Percentiles rank a stretch among this genome's conserved stretches.
phyloP scores from a whole-genome alignment of 2,888 invertebrate species.

The Hesperia comma region DNA sequence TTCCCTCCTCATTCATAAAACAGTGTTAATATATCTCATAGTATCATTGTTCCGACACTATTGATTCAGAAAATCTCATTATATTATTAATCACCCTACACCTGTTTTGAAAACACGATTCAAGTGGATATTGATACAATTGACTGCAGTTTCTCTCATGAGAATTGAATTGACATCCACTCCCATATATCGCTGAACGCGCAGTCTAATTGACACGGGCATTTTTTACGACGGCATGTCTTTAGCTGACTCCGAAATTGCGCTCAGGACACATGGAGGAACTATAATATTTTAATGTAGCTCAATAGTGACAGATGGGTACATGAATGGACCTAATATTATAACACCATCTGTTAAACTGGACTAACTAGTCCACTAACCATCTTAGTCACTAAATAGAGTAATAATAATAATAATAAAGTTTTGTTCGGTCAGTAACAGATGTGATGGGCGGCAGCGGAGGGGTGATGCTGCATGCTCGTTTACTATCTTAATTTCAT shows the following conservation, averaged over 20 bases:
- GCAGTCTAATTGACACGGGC: conserved; percentile 10
- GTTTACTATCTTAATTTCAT: too few relatives aligned
- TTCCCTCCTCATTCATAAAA: not conserved
- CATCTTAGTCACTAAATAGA: too few relatives aligned
- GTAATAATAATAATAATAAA: too few relatives aligned
- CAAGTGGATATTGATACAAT: not conserved
- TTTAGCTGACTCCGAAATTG: not conserved
- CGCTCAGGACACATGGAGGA: not conserved
- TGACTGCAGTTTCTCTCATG: not conserved
- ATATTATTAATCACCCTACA: not conserved
- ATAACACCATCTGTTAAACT: too few relatives aligned
- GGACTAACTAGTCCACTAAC: too few relatives aligned
- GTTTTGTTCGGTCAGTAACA: too few relatives aligned
- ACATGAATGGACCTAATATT: too few relatives aligned
- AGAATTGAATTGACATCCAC: conserved; percentile 2
- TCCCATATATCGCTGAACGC: not conserved
- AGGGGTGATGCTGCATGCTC: too few relatives aligned
- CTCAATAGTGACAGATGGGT: too few relatives aligned
- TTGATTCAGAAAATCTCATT: not conserved
- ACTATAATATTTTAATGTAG: too few relatives aligned
- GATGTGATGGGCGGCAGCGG: too few relatives aligned
- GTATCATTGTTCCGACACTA: not conserved
- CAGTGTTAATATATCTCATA: too few relatives aligned
- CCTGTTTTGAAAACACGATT: not conserved
- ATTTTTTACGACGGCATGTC: not conserved